Conservation (phyloP, 2,888 invertebrate genomes). For the Amblyjoppa proteus region DNA sequence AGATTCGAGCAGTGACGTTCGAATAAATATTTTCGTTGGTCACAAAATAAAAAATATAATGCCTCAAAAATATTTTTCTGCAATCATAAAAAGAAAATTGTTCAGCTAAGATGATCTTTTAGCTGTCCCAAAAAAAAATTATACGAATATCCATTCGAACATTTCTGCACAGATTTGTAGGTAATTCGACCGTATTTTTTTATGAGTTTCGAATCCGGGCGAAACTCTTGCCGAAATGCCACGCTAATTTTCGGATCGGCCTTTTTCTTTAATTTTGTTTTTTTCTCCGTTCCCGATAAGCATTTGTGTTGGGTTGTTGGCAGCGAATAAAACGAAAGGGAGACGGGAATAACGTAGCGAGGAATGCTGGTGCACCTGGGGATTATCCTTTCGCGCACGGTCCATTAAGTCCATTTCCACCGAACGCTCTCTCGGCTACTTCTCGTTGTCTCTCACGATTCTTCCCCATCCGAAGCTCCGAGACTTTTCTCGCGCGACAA, state of each 20-base stretch:
- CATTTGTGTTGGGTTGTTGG: background rate
- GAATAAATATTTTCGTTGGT: too few relatives aligned
- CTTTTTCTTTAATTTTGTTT: constrained; percentile 29
- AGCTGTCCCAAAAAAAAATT: too few relatives aligned
- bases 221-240: constrained; percentile 17
- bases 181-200: background rate
- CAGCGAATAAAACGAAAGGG: background rate
- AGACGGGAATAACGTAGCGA: background rate
- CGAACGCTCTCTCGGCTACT: constrained; percentile 6
- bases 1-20: too few relatives aligned
- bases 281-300: constrained; percentile 5
- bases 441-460: constrained; percentile 8
- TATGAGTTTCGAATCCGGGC: constrained; percentile 4
- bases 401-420: constrained; percentile 29
- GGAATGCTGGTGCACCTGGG: constrained; percentile 14
- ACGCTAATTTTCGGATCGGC: constrained; percentile 10
- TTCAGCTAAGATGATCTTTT: too few relatives aligned
- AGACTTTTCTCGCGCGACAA: constrained; percentile 18
- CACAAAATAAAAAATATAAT: too few relatives aligned
- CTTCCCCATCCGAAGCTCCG: background rate
- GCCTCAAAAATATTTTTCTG: too few relatives aligned
- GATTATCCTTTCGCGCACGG: constrained; percentile 28
- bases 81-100: too few relatives aligned
- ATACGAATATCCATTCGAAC: too few relatives aligned
- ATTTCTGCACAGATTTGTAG: too few relatives aligned